Evolutionary conservation across 2,797 vertebrate species (phyloP), one percentile per base, ranked within the genome.

Genomic region (Xyrichtys novacula): DNA sequence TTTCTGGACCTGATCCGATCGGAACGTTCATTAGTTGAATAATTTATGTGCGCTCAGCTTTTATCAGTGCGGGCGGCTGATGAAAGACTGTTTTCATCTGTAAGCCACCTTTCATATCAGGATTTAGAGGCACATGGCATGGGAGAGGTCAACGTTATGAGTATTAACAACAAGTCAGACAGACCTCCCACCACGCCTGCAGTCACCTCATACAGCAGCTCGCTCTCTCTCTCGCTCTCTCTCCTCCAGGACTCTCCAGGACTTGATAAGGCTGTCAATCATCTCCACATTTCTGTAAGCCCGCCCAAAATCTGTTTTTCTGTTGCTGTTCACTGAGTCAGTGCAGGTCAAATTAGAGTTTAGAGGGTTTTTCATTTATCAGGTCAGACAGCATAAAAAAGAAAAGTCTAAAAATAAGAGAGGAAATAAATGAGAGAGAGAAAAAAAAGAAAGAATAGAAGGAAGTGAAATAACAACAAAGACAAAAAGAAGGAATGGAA

Each of bases 81-180:
- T 86, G 63, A 88, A 90, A 86, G 76, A 70, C 6, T 82, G 72
- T 83, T 88, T 79, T 84, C 74, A 87, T 78, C 59, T 53, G 65
- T 76, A 75, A 80, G 76, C 77, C 76, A 84, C 84, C 81, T 73
- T 79, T 84, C 73, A 73, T 84, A 80, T 73, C 39, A 85, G 73
- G 78, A 69, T 85, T 74, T 74, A 60, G 72, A 71, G 57, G 50
- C 76, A 69, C 79, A 76, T 83, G 74, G 77, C 83, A 71, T 84
- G 79, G 72, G 83, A 85, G 80, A 86, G 87, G 84, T 86, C 87
- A 85, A 43, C 47, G 72, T 40, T 68, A 25, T 31, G 65, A 50
- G 76, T 73, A 81, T 78, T 71, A 86, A 75, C 78, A 62, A 57
- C 49, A 12, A 65, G 75, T 71, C 71, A 78, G 68, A 71, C 59